Evolutionary conservation across 2,888 invertebrate species (phyloP).

Genomic region (Zeuzera pyrina): DNA sequence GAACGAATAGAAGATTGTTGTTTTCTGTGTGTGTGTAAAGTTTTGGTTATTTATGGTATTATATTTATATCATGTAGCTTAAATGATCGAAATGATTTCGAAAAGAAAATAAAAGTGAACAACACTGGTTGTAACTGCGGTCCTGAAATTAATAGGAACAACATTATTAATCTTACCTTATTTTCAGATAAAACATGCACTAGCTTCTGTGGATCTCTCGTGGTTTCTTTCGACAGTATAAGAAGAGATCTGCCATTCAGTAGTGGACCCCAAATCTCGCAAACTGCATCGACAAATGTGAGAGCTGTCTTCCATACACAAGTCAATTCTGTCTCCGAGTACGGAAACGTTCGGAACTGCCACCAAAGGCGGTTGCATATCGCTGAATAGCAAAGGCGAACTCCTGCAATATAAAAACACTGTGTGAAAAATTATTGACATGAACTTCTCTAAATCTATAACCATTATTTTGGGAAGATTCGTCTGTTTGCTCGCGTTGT

Average conservation of each 20-base stretch:
- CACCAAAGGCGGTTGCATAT: constrained; percentile 88
- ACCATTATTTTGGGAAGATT: too few relatives aligned
- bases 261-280: constrained; percentile 90
- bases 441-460: too few relatives aligned
- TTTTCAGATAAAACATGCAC: constrained; percentile 79
- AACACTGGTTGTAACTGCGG: too few relatives aligned
- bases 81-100: too few relatives aligned
- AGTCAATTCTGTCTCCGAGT: constrained; percentile 74
- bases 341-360: constrained; percentile 91
- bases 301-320: constrained; percentile 93
- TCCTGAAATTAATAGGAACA: too few relatives aligned
- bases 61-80: too few relatives aligned
- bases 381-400: constrained; percentile 83
- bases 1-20: too few relatives aligned
- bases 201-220: constrained; percentile 84
- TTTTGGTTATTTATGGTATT: too few relatives aligned
- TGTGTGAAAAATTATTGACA: too few relatives aligned
- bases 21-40: too few relatives aligned
- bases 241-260: constrained; percentile 80
- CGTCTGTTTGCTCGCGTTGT: too few relatives aligned
- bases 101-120: too few relatives aligned
- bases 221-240: constrained; percentile 80
- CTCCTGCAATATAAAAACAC: constrained; percentile 70
- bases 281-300: constrained; percentile 92
- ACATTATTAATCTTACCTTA: constrained; percentile 61